Conservation (phyloP, 2,797 vertebrate species). For the Pachyuromys duprasi region DNA sequence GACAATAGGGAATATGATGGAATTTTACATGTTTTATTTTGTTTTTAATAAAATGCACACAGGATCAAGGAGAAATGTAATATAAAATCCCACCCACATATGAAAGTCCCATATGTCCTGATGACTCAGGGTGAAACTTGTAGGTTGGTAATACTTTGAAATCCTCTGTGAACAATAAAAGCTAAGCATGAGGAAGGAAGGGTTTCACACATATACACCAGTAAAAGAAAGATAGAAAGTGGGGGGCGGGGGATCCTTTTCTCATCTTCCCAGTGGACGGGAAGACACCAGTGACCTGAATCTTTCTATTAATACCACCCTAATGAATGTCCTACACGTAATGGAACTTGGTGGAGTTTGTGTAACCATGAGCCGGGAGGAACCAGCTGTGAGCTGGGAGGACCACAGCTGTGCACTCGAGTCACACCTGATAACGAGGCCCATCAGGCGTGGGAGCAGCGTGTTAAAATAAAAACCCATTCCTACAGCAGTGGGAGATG, state of each 20-base stretch:
- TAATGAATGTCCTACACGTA: slow-evolving; percentile 52
- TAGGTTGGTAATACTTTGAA: slow-evolving; percentile 32
- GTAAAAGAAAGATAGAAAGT: neutral
- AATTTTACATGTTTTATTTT: neutral
- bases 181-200: slow-evolving; percentile 45
- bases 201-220: neutral
- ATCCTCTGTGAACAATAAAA: slow-evolving; percentile 56
- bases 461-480: slow-evolving; percentile 28
- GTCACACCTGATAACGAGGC: neutral
- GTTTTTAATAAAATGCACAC: slow-evolving; percentile 25
- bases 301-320: neutral
- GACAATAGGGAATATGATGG: neutral
- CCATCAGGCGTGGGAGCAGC: neutral
- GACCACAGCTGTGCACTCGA: slow-evolving; percentile 28
- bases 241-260: neutral
- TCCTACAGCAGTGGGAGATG: neutral
- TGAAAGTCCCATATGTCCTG: neutral
- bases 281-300: slow-evolving; percentile 50
- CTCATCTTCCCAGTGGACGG: neutral
- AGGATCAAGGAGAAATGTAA: slow-evolving; percentile 35
- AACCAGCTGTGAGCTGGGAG: neutral
- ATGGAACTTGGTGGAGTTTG: neutral
- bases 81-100: neutral
- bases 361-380: neutral
- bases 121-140: slow-evolving; percentile 34